Evolutionary conservation across 2,888 invertebrate genomes (phyloP), one percentile per base, ranked within the genome.

Genomic region (Brachyopa scutellaris): DNA sequence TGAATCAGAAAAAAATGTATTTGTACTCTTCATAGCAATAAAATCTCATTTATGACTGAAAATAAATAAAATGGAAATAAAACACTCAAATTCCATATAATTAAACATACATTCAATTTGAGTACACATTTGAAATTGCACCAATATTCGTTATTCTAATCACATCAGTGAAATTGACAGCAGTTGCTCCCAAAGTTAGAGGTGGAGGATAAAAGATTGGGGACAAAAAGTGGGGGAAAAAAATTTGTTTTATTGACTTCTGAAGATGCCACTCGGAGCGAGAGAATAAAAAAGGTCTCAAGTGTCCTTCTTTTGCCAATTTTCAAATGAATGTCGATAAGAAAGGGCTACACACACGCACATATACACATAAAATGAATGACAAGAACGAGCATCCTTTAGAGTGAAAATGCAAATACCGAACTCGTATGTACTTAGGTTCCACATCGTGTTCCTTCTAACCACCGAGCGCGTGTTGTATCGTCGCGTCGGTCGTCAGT

Each of bases 351-450:
- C 17, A 59, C 15, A 5, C 69, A n/a, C 15, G 1, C 13, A 9
- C 6, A n/a, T n/a, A 26, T 11, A 11, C n/a, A 38, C 15, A 15
- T 13, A 13, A 11, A 29, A 51, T 49, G 47, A 38, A 19, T 47
- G 51, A 64, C 23, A 29, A 55, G 17, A 33, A 53, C 62, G 42
- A 76, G 62, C 57, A 53, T 59, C 49, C 51, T 70, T 51, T 19
- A 45, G 51, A 62, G 69, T 69, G 47, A 77, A 77, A 80, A 82
- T 70, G 64, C 77, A 82, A 82, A 82, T 77, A 80, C 61, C 49
- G 62, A 57, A 59, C 72, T 69, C 26, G 26, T n/a, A 40, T 70
- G 26, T 70, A 49, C 21, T 45, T 26, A 53, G 45, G 36, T 29
- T 15, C 57, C 59, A 21, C 61, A 55, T 7, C 45, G 59, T 72